phyloP scores from a whole-genome alignment of 2,888 invertebrate species.

The Caenorhabditis angaria region DNA sequence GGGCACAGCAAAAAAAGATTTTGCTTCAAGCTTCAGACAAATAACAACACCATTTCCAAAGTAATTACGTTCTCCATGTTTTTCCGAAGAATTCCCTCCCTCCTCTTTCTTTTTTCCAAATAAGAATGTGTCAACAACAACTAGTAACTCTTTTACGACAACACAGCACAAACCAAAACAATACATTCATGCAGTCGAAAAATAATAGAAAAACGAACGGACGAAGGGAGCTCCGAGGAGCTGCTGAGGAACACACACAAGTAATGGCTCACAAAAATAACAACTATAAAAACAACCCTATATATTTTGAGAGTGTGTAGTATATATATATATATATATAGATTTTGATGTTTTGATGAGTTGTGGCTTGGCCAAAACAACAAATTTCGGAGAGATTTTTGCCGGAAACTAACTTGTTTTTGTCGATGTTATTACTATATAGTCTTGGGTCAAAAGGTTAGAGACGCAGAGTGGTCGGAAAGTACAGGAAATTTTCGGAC shows the following conservation, averaged over 20 bases:
- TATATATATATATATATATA: background rate
- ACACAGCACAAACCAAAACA: background rate
- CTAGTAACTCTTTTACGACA: background rate
- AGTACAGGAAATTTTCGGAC: too few species aligned
- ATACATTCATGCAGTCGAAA: background rate
- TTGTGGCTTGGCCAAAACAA: background rate
- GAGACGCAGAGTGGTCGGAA: too few species aligned
- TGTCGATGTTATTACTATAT: too few species aligned
- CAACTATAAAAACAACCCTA: conserved; percentile 1
- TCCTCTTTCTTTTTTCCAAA: background rate
- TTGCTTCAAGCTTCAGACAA: background rate
- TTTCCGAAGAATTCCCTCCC: background rate
- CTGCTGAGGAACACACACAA: background rate
- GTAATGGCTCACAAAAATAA: conserved; percentile 4
- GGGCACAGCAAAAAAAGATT: too few species aligned
- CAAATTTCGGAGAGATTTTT: conserved; percentile 1
- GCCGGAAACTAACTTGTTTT: background rate
- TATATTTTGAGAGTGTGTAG: too few species aligned
- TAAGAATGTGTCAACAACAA: conserved; percentile 4
- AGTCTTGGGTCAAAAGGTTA: too few species aligned
- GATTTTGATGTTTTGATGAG: conserved; percentile 4
- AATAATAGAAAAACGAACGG: background rate
- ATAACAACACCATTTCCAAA: background rate
- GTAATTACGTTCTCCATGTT: conserved; percentile 4
- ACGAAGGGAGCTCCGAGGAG: background rate